These are phyloP conservation scores for Zingel zingel DNA, from an alignment of 2,113 vertebrate genomes.

Conservation along the genomic window DNA sequence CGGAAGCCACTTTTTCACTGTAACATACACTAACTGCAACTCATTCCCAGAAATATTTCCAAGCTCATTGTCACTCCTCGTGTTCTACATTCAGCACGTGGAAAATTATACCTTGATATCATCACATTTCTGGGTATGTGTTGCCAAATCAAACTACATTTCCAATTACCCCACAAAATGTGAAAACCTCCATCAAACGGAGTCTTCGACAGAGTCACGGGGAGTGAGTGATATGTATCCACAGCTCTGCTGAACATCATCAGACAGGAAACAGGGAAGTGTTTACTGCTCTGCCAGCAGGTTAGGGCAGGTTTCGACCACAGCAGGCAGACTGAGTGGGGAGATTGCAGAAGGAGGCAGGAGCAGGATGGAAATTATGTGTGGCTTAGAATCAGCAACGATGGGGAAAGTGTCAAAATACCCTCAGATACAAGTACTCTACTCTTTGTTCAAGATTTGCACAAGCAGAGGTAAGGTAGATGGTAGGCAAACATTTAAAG, in stretches of 20 bases:
- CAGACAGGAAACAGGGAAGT: slow-evolving; percentile 36
- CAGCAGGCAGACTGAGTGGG: slow-evolving; percentile 29
- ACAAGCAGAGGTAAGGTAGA: not conserved
- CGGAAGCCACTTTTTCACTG: slow-evolving; percentile 20
- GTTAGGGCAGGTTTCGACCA: slow-evolving; percentile 53
- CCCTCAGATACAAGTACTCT: slow-evolving; percentile 2
- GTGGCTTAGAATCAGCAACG: slow-evolving; percentile 6
- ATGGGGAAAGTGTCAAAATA: slow-evolving; percentile 24
- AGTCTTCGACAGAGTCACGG: slow-evolving; percentile 4
- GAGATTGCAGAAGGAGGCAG: slow-evolving; percentile 37
- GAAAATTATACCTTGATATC: slow-evolving; percentile 9
- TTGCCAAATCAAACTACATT: slow-evolving; percentile 17
- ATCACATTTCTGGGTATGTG: slow-evolving; percentile 16
- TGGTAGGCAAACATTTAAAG: not conserved
- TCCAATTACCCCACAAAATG: slow-evolving; percentile 30
- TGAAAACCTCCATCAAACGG: slow-evolving; percentile 12
- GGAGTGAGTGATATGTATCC: slow-evolving; percentile 47
- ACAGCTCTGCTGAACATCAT: slow-evolving; percentile 45
- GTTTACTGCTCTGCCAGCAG: slow-evolving; percentile 47
- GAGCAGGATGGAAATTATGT: slow-evolving; percentile 22
- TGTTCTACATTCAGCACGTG: slow-evolving; percentile 15
- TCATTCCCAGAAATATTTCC: slow-evolving; percentile 26
- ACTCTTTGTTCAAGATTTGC: not conserved
- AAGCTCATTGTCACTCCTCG: not conserved
- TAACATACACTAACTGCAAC: slow-evolving; percentile 10